These are phyloP conservation scores for Cuniculus paca DNA, from an alignment of 2,797 vertebrate genomes.

Conservation along the genomic window DNA sequence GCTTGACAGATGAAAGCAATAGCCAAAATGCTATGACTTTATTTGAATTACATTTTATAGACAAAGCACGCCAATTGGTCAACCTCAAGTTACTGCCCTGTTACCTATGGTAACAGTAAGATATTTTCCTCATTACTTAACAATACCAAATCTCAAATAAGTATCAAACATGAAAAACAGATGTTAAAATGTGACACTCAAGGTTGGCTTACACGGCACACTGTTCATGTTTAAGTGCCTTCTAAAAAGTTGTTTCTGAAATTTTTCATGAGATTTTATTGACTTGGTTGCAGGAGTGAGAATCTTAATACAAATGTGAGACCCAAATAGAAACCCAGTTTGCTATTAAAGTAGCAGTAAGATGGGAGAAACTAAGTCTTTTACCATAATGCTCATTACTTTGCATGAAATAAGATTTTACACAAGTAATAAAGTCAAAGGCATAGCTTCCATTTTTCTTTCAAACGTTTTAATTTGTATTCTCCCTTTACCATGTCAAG, in stretches of 20 bases:
- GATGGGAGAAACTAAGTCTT: slow-evolving; percentile 53
- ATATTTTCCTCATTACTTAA: slow-evolving; percentile 80
- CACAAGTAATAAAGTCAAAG: slow-evolving; percentile 61
- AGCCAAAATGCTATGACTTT: slow-evolving; percentile 75
- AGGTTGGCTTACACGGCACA: slow-evolving; percentile 74
- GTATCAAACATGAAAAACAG: slow-evolving; percentile 84
- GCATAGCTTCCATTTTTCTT: slow-evolving; percentile 40
- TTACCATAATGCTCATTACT: not conserved
- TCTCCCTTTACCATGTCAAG: not conserved
- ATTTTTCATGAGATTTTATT: slow-evolving; percentile 71
- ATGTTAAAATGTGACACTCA: slow-evolving; percentile 80
- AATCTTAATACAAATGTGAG: slow-evolving; percentile 58
- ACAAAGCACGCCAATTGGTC: slow-evolving; percentile 71
- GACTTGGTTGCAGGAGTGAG: slow-evolving; percentile 38
- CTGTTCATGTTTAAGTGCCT: slow-evolving; percentile 73
- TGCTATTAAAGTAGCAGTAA: slow-evolving; percentile 64
- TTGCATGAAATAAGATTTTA: slow-evolving; percentile 22
- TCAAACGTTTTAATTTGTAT: slow-evolving; percentile 21
- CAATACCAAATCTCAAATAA: slow-evolving; percentile 82
- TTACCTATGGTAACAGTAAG: slow-evolving; percentile 74
- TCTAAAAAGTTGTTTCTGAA: slow-evolving; percentile 77
- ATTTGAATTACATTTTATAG: slow-evolving; percentile 78
- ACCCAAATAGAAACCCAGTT: slow-evolving; percentile 62
- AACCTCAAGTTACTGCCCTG: slow-evolving; percentile 70
- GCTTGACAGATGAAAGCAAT: slow-evolving; percentile 78